phyloP scores from a whole-genome alignment of 2,888 invertebrate species.

The Drosophila anceps region DNA sequence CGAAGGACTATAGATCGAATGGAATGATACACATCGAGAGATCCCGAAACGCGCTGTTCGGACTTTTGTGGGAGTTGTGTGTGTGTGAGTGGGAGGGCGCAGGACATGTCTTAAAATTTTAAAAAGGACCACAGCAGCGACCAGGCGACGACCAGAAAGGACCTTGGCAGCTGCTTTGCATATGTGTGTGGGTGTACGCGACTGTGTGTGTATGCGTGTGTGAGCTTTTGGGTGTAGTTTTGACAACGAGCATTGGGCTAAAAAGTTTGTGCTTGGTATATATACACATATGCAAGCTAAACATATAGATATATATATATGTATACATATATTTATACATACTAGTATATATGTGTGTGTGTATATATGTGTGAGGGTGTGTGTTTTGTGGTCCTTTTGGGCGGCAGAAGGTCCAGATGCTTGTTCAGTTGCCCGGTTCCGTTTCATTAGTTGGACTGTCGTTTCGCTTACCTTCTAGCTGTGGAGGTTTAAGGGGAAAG shows the following conservation, averaged over 20 bases:
- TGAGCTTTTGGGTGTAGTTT: slow-evolving; percentile 72
- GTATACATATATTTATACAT: neutral
- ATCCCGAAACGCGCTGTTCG: slow-evolving; percentile 63
- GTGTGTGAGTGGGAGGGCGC: slow-evolving; percentile 24
- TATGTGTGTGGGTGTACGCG: slow-evolving; percentile 30
- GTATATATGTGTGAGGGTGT: slow-evolving; percentile 40
- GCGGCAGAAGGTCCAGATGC: slow-evolving; percentile 65
- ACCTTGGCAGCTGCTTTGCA: slow-evolving; percentile 76
- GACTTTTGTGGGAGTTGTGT: slow-evolving; percentile 52
- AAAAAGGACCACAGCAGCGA: slow-evolving; percentile 71
- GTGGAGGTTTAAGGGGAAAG: slow-evolving; percentile 18
- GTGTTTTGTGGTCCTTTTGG: slow-evolving; percentile 68
- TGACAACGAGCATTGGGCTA: slow-evolving; percentile 73
- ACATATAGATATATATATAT: slow-evolving; percentile 8
- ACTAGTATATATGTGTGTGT: neutral
- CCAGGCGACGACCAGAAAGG: slow-evolving; percentile 54
- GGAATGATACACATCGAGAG: slow-evolving; percentile 69
- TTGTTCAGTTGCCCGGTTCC: slow-evolving; percentile 64
- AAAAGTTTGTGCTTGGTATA: slow-evolving; percentile 48
- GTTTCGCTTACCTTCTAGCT: slow-evolving; percentile 62
- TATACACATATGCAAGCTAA: slow-evolving; percentile 15
- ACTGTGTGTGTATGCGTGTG: slow-evolving; percentile 25
- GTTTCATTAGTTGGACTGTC: slow-evolving; percentile 78
- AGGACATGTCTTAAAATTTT: slow-evolving; percentile 81
- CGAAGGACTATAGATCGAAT: slow-evolving; percentile 64